These are phyloP conservation scores for Meloidogyne hapla DNA, from an alignment of 1,140 invertebrate genomes.

Conservation along the genomic window DNA sequence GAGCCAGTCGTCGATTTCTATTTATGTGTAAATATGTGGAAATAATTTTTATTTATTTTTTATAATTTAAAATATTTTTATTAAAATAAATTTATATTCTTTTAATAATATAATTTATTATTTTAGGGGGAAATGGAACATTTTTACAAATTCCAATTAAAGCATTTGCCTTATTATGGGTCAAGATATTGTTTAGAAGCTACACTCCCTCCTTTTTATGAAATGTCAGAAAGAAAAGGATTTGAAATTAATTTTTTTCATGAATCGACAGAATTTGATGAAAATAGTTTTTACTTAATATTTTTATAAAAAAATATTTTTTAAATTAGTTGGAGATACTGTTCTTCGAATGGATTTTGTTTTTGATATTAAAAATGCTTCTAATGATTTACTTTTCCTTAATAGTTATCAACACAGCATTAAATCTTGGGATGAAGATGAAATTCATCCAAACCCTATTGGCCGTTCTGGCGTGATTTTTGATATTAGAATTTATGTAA, in stretches of 20 bases:
- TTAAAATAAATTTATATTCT: neutral
- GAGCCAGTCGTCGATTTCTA: neutral
- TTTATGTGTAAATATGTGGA: neutral
- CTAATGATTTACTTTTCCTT: neutral
- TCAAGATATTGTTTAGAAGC: neutral
- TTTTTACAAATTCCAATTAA: neutral
- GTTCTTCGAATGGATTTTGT: neutral
- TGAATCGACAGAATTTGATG: neutral
- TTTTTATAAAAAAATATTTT: no score
- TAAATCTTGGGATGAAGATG: neutral
- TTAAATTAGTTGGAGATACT: neutral
- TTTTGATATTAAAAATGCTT: constrained; percentile 4
- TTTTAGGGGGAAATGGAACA: neutral
- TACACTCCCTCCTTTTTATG: neutral
- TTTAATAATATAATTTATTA: neutral
- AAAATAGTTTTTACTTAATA: neutral
- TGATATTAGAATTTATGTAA: neutral
- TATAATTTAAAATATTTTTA: neutral
- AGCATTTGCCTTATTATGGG: neutral
- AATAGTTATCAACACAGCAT: neutral
- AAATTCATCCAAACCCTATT: constrained; percentile 6
- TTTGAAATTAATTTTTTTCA: neutral
- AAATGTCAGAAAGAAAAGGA: neutral
- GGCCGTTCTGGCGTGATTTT: neutral
- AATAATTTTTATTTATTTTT: neutral